Percentiles rank a stretch among this genome's conserved stretches.
phyloP scores from a whole-genome alignment of 2,797 vertebrate species.

The Tapera naevia region DNA sequence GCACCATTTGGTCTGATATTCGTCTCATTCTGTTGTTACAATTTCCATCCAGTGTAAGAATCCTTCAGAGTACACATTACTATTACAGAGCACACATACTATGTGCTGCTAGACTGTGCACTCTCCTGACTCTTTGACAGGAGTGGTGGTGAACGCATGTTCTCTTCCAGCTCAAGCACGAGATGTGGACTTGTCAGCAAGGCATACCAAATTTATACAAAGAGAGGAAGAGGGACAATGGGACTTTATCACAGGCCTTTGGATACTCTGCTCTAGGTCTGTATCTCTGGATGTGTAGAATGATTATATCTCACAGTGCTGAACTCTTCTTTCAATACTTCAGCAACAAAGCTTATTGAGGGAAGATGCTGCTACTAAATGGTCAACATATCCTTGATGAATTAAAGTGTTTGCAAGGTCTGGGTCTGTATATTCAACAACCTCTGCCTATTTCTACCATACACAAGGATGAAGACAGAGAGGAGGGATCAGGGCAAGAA shows the following conservation, averaged over 20 bases:
- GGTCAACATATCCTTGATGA: neutral
- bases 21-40: neutral
- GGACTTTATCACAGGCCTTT: neutral
- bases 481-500: neutral
- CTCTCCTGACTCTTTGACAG: neutral
- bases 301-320: neutral
- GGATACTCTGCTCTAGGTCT: neutral
- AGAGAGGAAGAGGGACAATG: neutral
- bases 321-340: neutral
- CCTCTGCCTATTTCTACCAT: neutral
- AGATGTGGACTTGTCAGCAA: neutral
- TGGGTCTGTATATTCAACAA: neutral
- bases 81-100: no score
- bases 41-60: neutral
- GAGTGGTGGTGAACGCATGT: rapidly evolving
- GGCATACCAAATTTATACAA: neutral
- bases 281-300: neutral
- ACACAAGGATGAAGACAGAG: neutral
- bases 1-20: neutral
- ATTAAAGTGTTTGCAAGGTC: neutral
- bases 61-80: neutral
- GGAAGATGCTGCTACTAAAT: neutral
- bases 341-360: neutral
- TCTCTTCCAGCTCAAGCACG: neutral
- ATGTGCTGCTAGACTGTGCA: neutral